Conservation (phyloP, 1,140 invertebrate species). For the Drosophila mayri region DNA sequence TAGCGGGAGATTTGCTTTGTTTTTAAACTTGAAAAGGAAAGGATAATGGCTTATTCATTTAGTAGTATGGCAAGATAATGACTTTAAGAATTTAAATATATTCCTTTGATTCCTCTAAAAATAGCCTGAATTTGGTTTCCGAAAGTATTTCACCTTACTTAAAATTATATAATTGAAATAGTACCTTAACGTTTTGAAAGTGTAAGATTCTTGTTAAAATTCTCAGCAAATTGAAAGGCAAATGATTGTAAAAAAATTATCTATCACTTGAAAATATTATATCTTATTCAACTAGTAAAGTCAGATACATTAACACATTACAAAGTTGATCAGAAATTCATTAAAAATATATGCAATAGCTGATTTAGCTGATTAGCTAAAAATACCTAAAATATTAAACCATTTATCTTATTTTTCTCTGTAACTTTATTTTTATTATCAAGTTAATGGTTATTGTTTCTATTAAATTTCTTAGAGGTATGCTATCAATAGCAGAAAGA, state of each 20-base stretch:
- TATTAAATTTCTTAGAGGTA: neutral
- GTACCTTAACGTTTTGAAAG: too few relatives aligned
- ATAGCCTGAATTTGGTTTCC: neutral
- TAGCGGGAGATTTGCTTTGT: neutral
- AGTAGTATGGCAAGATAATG: neutral
- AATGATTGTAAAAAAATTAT: conserved; percentile 1
- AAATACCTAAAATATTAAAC: too few relatives aligned
- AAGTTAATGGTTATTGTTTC: neutral
- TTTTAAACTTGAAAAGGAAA: too few relatives aligned
- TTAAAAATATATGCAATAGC: neutral
- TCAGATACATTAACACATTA: neutral
- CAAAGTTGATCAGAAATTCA: neutral
- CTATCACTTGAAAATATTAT: neutral
- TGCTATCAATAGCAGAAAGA: neutral
- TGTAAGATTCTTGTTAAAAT: neutral
- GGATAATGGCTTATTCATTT: too few relatives aligned
- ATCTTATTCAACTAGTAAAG: neutral
- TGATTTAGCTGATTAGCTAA: too few relatives aligned
- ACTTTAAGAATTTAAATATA: neutral
- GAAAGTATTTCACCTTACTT: neutral
- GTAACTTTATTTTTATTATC: neutral
- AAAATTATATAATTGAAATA: neutral
- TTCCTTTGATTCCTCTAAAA: neutral
- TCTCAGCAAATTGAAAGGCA: neutral
- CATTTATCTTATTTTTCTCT: neutral